A percentile compares a stretch with the other conserved stretches of the same genome.
phyloP scores from a whole-genome alignment of 1,140 invertebrate species.

The Zophobas atratus region DNA sequence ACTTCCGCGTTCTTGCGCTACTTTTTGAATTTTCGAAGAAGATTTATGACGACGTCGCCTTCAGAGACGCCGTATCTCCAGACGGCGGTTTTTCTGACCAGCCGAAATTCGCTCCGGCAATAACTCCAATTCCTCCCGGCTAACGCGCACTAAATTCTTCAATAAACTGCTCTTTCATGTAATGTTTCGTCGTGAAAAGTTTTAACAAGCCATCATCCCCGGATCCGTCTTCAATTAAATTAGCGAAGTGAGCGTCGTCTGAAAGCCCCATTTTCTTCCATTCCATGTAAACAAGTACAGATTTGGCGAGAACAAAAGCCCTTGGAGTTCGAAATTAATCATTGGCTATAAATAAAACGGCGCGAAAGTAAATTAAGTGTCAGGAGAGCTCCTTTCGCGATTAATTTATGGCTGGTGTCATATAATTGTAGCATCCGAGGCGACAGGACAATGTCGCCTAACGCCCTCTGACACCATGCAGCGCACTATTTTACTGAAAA shows the following conservation, averaged over 20 bases:
- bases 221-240: constrained; percentile 31
- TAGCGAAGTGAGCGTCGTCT: constrained; percentile 30
- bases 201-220: constrained; percentile 33
- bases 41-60: too few species aligned
- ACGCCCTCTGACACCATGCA: background rate
- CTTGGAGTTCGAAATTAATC: constrained; percentile 27
- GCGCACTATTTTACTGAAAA: constrained; percentile 1
- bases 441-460: background rate
- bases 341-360: constrained; percentile 34
- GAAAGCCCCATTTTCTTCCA: constrained; percentile 21
- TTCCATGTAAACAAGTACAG: constrained; percentile 37
- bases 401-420: constrained; percentile 31
- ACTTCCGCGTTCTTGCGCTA: too few species aligned
- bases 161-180: constrained; percentile 27
- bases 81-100: background rate
- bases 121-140: constrained; percentile 35
- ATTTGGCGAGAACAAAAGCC: constrained; percentile 30
- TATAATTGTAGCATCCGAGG: constrained; percentile 16
- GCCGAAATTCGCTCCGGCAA: constrained; percentile 24
- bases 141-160: constrained; percentile 30
- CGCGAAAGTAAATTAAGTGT: constrained; percentile 36
- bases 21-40: too few species aligned
- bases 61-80: too few species aligned
- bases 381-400: constrained; percentile 13
- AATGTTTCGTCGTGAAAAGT: constrained; percentile 28